phyloP scores from a whole-genome alignment of 2,888 invertebrate species.

The Conomelus anceps region DNA sequence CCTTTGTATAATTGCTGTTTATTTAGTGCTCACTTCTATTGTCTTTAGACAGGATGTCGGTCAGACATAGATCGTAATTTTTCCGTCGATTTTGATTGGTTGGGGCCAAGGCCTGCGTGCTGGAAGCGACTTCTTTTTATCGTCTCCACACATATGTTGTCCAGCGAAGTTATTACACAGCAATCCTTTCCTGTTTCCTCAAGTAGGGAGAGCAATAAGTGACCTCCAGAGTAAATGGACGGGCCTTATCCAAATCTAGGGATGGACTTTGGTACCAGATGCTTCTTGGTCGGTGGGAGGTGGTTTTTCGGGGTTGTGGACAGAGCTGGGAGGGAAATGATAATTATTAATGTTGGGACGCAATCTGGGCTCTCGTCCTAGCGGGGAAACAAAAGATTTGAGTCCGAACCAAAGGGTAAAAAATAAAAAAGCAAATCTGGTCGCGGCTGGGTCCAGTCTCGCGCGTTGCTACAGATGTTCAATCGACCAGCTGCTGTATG shows the following conservation, averaged over 20 bases:
- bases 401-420: neutral
- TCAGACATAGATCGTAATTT: neutral
- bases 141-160: neutral
- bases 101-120: neutral
- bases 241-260: neutral
- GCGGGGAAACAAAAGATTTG: neutral
- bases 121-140: neutral
- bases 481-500: neutral
- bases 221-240: neutral
- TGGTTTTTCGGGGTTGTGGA: neutral
- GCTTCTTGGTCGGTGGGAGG: neutral
- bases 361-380: neutral
- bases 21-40: neutral
- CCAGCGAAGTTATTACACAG: neutral
- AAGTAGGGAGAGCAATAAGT: neutral
- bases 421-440: neutral
- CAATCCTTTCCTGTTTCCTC: neutral
- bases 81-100: neutral
- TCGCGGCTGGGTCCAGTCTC: neutral
- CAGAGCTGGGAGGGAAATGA: neutral
- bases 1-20: neutral
- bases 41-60: neutral
- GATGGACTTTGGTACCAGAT: neutral
- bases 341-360: neutral
- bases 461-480: neutral